A percentile compares a stretch with the other conserved stretches of the same genome.
Conservation (phyloP, 1,140 invertebrate genomes). For the Vollenhovia emeryi region DNA sequence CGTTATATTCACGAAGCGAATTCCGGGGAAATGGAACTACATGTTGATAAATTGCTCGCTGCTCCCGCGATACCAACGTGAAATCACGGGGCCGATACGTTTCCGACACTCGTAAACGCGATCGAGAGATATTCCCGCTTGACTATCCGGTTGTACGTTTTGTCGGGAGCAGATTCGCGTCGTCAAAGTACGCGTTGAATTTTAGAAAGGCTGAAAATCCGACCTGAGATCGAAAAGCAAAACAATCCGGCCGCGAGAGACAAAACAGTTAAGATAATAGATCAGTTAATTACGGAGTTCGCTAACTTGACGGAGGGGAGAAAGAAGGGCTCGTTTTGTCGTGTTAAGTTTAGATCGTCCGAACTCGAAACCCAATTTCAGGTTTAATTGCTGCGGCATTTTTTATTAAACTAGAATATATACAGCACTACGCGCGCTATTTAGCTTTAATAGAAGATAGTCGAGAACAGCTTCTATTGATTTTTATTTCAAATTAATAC, state of each 20-base stretch:
- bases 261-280: conserved; percentile 45
- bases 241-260: conserved; percentile 2
- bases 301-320: conserved; percentile 24
- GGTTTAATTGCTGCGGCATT: background rate
- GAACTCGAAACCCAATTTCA: background rate
- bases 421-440: no score
- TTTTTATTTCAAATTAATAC: no score
- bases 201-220: background rate
- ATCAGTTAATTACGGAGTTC: conserved; percentile 55
- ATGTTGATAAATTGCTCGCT: conserved; percentile 40
- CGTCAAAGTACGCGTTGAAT: conserved; percentile 17
- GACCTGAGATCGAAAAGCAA: background rate
- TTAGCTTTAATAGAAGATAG: no score
- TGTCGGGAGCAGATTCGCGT: conserved; percentile 1
- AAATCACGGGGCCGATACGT: conserved; percentile 44
- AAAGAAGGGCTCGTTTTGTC: conserved; percentile 9
- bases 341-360: conserved; percentile 30
- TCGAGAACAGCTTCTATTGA: no score
- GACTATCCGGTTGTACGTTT: conserved; percentile 26
- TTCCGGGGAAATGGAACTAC: background rate
- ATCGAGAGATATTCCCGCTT: conserved; percentile 39
- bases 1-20: conserved; percentile 36
- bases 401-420: background rate
- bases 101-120: conserved; percentile 41
- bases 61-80: conserved; percentile 12